These are phyloP conservation scores for Pelmatolapia mariae DNA, from an alignment of 2,113 vertebrate genomes.

Conservation along the genomic window DNA sequence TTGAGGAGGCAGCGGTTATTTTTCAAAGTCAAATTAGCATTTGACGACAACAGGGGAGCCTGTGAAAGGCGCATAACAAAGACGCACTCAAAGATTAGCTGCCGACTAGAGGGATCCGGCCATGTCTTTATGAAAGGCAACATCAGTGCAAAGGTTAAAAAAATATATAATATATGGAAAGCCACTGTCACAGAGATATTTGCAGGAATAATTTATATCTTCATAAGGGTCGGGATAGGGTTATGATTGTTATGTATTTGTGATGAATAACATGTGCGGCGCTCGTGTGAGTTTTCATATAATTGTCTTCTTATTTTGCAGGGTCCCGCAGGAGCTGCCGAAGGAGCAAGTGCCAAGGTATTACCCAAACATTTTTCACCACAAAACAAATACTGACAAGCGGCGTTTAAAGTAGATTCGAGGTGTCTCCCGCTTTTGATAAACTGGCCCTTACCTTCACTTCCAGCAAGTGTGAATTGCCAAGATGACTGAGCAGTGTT, in stretches of 20 bases:
- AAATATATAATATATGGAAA: not conserved
- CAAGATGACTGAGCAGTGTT: conserved; percentile 41
- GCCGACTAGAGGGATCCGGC: not conserved
- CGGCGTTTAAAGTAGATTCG: conserved; percentile 38
- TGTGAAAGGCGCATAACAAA: conserved; percentile 21
- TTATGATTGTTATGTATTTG: not conserved
- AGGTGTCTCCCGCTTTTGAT: conserved; percentile 22
- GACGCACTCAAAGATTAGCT: conserved; percentile 6
- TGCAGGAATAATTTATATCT: not conserved
- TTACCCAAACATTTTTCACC: conserved; percentile 19
- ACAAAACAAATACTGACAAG: conserved; percentile 19
- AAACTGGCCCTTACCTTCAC: conserved; percentile 12
- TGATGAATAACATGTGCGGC: not conserved
- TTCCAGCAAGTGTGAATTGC: conserved; percentile 32
- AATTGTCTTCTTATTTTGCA: not conserved
- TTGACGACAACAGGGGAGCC: not conserved
- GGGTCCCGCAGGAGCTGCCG: not conserved
- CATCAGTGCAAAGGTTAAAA: conserved; percentile 4
- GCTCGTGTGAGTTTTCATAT: not conserved
- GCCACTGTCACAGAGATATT: not conserved
- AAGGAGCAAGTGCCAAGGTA: conserved; percentile 38
- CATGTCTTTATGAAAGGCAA: not conserved
- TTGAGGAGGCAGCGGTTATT: conserved; percentile 18
- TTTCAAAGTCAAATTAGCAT: conserved; percentile 54
- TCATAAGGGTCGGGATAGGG: not conserved